Conservation (phyloP, 1,140 invertebrate species). For the Bombus difficillimus region DNA sequence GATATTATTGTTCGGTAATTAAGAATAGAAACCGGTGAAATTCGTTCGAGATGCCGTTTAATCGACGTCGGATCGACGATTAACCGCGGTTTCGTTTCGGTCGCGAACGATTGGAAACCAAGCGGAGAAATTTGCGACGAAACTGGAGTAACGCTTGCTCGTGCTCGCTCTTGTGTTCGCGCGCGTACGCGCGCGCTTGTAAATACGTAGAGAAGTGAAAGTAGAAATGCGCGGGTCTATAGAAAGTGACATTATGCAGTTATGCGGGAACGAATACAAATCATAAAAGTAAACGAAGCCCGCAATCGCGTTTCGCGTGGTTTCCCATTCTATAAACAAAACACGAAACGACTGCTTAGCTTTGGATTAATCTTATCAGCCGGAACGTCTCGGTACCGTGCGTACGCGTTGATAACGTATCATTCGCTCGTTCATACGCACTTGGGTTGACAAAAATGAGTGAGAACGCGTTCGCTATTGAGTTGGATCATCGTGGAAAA, state of each 20-base stretch:
- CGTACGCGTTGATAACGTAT: constrained; percentile 9
- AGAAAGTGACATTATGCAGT: constrained; percentile 56
- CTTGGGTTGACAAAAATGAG: not conserved
- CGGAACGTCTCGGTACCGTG: not conserved
- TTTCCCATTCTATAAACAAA: constrained; percentile 45
- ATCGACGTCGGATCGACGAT: not conserved
- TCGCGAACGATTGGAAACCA: constrained; percentile 32
- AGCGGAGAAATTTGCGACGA: constrained; percentile 47
- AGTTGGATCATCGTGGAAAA: not conserved
- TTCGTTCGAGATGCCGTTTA: not conserved
- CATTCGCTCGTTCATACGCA: not conserved
- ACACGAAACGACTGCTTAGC: not conserved
- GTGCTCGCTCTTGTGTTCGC: not conserved
- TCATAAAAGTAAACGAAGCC: constrained; percentile 21
- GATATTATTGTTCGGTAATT: constrained; percentile 8
- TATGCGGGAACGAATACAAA: constrained; percentile 46
- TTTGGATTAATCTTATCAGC: not conserved
- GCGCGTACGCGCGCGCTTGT: not conserved
- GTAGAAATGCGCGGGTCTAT: constrained; percentile 45
- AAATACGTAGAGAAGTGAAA: constrained; percentile 39
- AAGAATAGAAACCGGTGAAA: constrained; percentile 24
- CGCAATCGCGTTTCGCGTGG: constrained; percentile 19
- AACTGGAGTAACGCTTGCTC: constrained; percentile 44
- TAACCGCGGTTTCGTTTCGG: not conserved
- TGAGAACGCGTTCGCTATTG: not conserved